A percentile compares a stretch with the other conserved stretches of the same genome.
Evolutionary conservation across 2,888 invertebrate species (phyloP).

Genomic region (Harpalus rubripes): DNA sequence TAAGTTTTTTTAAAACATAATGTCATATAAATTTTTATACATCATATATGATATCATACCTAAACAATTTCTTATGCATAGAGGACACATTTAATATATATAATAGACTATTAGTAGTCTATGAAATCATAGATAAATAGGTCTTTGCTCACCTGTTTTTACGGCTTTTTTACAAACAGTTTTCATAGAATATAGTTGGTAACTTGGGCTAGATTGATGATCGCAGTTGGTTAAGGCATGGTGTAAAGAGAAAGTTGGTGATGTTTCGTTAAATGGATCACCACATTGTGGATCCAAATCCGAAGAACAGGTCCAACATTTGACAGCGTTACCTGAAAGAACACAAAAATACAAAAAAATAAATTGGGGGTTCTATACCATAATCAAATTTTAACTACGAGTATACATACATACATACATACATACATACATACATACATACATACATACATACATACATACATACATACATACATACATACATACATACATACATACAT

Average conservation of each 20-base stretch:
- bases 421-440: too few species aligned
- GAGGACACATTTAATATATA: neutral
- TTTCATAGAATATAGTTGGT: conserved; percentile 70
- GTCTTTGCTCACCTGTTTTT: conserved; percentile 82
- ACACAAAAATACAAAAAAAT: conserved; percentile 13
- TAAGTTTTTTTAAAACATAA: neutral
- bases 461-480: too few species aligned
- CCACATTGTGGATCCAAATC: conserved; percentile 85
- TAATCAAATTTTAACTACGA: too few species aligned
- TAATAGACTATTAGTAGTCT: neutral
- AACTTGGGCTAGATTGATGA: conserved; percentile 77
- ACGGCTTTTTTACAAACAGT: conserved; percentile 88
- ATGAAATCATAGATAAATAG: neutral
- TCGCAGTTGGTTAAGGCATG: conserved; percentile 79
- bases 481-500: too few species aligned
- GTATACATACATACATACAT: too few species aligned
- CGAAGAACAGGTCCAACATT: conserved; percentile 89
- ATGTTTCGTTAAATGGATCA: conserved; percentile 84
- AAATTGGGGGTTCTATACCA: too few species aligned
- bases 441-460: too few species aligned
- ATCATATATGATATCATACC: neutral
- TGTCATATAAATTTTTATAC: neutral
- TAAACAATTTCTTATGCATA: neutral
- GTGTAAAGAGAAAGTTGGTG: conserved; percentile 70
- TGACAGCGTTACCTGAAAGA: conserved; percentile 83